These are phyloP conservation scores for Neosilurus hyrtlii DNA, from an alignment of 2,797 vertebrate species.

Conservation along the genomic window DNA sequence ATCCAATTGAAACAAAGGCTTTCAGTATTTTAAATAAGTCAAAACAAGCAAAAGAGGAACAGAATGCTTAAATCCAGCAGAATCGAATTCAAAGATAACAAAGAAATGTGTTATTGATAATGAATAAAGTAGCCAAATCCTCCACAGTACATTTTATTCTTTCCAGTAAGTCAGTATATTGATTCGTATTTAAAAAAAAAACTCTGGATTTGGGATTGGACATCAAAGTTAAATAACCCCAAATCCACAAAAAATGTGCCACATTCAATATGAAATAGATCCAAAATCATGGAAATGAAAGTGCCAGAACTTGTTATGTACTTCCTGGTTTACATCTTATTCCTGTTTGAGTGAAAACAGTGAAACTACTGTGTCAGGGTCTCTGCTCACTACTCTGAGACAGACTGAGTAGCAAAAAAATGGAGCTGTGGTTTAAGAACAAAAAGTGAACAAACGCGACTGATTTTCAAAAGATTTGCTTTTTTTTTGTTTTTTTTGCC, in stretches of 20 bases:
- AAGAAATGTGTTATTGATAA: conserved; percentile 13
- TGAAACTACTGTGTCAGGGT: conserved; percentile 17
- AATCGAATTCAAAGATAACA: conserved; percentile 9
- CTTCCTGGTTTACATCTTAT: neutral
- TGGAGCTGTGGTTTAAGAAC: neutral
- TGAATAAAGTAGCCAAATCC: conserved; percentile 14
- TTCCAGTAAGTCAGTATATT: conserved; percentile 6
- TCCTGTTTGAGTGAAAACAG: neutral
- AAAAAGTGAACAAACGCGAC: too few relatives aligned
- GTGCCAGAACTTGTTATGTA: neutral
- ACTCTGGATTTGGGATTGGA: conserved; percentile 2
- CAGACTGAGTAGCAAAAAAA: neutral
- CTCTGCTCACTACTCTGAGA: neutral
- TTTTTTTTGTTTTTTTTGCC: too few relatives aligned
- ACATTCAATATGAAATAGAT: conserved; percentile 7
- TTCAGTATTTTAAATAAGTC: conserved; percentile 9
- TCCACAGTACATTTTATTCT: neutral
- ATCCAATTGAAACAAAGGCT: conserved; percentile 22
- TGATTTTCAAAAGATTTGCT: too few relatives aligned
- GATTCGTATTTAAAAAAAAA: conserved; percentile 13
- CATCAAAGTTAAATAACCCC: neutral
- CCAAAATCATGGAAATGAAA: conserved; percentile 3
- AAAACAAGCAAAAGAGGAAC: conserved; percentile 34
- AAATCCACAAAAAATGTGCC: conserved; percentile 2
- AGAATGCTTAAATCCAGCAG: conserved; percentile 6